phyloP scores from a whole-genome alignment of 2,888 invertebrate genomes.

The Cataglyphis livida region DNA sequence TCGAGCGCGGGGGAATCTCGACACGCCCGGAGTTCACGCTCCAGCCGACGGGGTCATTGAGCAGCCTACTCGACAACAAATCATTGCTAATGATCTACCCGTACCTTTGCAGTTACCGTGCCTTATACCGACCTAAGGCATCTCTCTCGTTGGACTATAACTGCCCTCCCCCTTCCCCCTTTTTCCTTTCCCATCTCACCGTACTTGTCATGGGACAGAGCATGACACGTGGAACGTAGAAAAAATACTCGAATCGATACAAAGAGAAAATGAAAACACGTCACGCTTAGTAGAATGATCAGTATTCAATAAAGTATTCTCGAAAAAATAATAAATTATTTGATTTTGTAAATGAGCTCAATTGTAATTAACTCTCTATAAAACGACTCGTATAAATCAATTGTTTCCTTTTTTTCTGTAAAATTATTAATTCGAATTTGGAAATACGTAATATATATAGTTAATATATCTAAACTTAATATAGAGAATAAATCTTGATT shows the following conservation, averaged over 20 bases:
- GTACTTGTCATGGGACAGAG: constrained; percentile 44
- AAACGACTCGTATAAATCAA: neutral
- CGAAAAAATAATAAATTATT: neutral
- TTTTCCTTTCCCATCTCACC: constrained; percentile 24
- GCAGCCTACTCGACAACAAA: constrained; percentile 85
- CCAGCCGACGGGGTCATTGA: constrained; percentile 84
- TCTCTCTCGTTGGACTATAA: constrained; percentile 63
- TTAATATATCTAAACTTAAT: neutral
- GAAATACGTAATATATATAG: neutral
- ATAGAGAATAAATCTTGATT: too few relatives aligned
- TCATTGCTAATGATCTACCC: constrained; percentile 86
- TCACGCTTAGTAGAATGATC: neutral
- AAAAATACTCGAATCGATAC: neutral
- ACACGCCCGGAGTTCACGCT: constrained; percentile 81
- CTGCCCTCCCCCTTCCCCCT: constrained; percentile 40
- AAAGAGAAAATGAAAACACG: neutral
- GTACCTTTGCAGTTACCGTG: constrained; percentile 81
- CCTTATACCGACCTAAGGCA: constrained; percentile 73
- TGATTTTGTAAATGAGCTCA: neutral
- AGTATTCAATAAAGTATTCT: neutral
- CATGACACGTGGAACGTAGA: constrained; percentile 18
- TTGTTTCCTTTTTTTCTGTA: neutral
- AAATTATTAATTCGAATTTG: neutral
- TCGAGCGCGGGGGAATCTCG: constrained; percentile 75
- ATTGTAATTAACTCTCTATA: neutral